Conservation (phyloP, 2,113 vertebrate genomes). For the Notarius quadriscutis region DNA sequence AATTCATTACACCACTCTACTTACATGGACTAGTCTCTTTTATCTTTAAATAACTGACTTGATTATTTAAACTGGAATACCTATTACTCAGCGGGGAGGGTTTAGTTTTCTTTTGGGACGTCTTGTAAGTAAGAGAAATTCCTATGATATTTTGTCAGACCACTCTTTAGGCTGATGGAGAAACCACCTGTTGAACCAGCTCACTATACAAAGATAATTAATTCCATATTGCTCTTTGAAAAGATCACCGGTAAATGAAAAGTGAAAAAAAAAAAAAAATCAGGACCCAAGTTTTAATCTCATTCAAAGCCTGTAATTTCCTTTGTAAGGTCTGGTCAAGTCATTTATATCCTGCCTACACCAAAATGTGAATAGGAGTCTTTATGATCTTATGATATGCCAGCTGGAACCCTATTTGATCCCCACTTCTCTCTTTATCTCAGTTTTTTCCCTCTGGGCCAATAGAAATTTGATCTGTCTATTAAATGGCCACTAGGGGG, state of each 20-base stretch:
- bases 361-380: not conserved
- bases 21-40: not conserved
- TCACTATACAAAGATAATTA: conserved; percentile 20
- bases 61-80: conserved; percentile 39
- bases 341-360: conserved; percentile 12
- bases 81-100: not conserved
- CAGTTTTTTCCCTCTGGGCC: no score
- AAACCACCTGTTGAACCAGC: conserved; percentile 21
- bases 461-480: not conserved
- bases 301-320: conserved; percentile 40
- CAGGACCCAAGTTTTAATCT: conserved; percentile 19
- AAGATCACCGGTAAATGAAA: conserved; percentile 28
- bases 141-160: conserved; percentile 24
- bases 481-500: conserved; percentile 57
- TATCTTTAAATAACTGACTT: not conserved
- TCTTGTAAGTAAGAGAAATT: conserved; percentile 36
- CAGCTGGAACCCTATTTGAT: conserved; percentile 16
- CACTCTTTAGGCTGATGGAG: conserved; percentile 26
- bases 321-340: conserved; percentile 3
- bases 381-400: conserved; percentile 22
- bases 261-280: not conserved
- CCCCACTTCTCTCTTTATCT: not conserved
- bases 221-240: conserved; percentile 27
- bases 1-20: not conserved
- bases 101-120: conserved; percentile 2